Conservation (phyloP, 2,888 invertebrate genomes). For the Lacanobia wlatinum region DNA sequence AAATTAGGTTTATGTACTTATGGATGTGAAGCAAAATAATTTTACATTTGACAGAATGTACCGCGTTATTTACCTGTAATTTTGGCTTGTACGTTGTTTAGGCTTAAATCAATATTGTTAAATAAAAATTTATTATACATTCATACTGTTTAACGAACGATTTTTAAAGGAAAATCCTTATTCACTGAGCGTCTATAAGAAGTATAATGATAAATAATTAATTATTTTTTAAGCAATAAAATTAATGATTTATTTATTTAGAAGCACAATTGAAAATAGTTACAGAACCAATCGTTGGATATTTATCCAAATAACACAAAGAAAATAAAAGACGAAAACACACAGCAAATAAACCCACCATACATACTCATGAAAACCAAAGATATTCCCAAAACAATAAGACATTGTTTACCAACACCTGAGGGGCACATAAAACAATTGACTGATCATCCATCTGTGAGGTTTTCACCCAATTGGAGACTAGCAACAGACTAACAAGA, state of each 20-base stretch:
- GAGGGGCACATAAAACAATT: constrained; percentile 30
- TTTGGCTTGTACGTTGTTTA: not conserved
- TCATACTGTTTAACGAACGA: not conserved
- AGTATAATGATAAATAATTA: too few species aligned
- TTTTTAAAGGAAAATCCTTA: not conserved
- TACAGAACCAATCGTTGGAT: not conserved
- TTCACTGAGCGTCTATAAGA: too few species aligned
- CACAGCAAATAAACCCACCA: not conserved
- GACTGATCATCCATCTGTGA: constrained; percentile 5
- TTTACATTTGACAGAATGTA: not conserved
- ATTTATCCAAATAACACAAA: not conserved
- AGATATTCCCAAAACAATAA: constrained; percentile 26
- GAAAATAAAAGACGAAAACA: not conserved
- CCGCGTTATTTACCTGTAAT: not conserved
- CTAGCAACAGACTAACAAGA: constrained; percentile 22
- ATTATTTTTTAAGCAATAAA: too few species aligned
- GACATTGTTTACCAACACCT: constrained; percentile 24
- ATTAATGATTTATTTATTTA: too few species aligned
- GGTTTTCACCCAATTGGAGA: constrained; percentile 30
- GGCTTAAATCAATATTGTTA: not conserved
- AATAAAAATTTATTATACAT: not conserved
- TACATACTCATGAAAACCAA: not conserved
- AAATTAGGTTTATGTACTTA: not conserved
- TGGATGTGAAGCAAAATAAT: constrained; percentile 2
- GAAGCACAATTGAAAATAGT: not conserved